These are phyloP conservation scores for Echeneis naucrates DNA, from an alignment of 2,797 vertebrate genomes.

Conservation along the genomic window DNA sequence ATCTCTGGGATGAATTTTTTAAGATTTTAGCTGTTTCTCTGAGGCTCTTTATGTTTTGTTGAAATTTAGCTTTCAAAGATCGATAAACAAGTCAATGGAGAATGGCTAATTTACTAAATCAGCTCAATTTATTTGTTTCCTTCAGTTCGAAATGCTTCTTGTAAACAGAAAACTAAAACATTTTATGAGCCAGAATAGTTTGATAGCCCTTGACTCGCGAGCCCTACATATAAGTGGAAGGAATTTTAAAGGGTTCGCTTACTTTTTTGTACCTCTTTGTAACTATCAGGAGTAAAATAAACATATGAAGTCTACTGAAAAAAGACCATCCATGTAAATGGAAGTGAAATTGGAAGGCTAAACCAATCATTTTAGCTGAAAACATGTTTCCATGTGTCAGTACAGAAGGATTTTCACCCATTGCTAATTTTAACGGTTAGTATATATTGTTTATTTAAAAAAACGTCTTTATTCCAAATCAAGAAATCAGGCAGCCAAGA, in stretches of 20 bases:
- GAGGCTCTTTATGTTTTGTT: too few species aligned
- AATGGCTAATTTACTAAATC: too few species aligned
- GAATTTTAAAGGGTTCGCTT: background rate
- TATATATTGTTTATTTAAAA: background rate
- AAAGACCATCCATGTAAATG: background rate
- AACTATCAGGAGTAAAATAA: background rate
- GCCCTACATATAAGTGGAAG: background rate
- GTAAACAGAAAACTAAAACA: background rate
- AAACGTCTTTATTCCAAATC: background rate
- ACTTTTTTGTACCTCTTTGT: background rate
- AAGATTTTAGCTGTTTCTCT: too few species aligned
- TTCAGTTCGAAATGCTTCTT: too few species aligned
- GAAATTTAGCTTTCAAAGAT: too few species aligned
- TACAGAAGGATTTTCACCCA: background rate
- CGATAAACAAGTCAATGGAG: too few species aligned
- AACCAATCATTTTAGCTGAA: background rate
- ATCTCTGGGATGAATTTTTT: too few species aligned
- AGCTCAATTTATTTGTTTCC: too few species aligned
- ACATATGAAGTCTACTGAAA: background rate
- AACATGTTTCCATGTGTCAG: slow-evolving; percentile 3
- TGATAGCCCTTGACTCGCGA: background rate
- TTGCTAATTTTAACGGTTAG: background rate
- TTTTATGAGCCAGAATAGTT: background rate
- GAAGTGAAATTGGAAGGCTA: background rate
- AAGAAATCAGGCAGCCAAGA: background rate